Base-by-base conservation (phyloP, 2,113 vertebrate species). In the Gambusia affinis region DNA sequence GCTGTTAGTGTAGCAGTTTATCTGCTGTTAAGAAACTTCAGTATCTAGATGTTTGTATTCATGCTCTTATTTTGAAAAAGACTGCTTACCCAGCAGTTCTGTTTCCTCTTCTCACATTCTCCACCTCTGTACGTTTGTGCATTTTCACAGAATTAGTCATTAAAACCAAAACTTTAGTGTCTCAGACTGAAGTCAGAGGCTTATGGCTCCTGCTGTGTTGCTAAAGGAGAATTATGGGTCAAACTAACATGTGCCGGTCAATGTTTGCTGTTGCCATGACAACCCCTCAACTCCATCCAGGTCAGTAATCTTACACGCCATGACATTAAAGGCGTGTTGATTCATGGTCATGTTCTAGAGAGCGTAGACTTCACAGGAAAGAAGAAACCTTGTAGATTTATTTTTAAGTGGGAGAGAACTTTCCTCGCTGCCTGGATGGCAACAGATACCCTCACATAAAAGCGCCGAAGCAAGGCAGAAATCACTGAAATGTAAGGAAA, bases 251-350 rank as follows among this genome's bases (percentile, higher is more conserved):
- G 44, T 44, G 42, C 11, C 42, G 0, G 14, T 44, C 42, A 4
- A 24, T n/a, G 62, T 19, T 33, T 70, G 51, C n/a, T 42, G 60
- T 64, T 62, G 31, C 68, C 63, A 62, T 5, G 47, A 72, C 62
- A 74, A 69, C 78, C 10, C 15, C n/a, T 1, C 8, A 0, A 66
- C 42, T n/a, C 76, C 47, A 35, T 29, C 33, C 60, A 31, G 71
- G 14, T 61, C 57, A 63, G 47, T 65, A 51, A 27, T 31, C 33
- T 22, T 57, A 57, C 4, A 22, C 12, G 37, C 60, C 28, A 60
- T 75, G n/a, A 57, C 51, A 57, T 47, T 62, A 51, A 75, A 73
- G 8, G 12, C 51, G 67, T 75, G 35, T 57, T 19, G 64, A 60
- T 47, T 64, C 44, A 72, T 37, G 24, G 63, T 68, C 63, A 74